These are phyloP conservation scores for Zoroaster sp. DNA, from an alignment of 53 echinoderm and acorn worm species.

Conservation along the genomic window DNA sequence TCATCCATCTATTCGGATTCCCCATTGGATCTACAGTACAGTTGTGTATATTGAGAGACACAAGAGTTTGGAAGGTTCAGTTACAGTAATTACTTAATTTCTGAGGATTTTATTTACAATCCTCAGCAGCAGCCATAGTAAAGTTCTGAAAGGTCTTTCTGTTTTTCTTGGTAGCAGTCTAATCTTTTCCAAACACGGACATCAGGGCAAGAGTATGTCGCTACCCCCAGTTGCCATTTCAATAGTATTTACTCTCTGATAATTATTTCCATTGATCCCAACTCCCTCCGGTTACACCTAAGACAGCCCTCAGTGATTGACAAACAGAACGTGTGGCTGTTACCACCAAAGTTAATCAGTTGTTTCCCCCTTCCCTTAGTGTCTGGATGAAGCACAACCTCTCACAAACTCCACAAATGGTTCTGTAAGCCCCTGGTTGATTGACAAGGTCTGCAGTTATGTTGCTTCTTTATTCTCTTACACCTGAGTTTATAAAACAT, in stretches of 20 bases:
- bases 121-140: too few relatives aligned
- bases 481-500: not conserved
- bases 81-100: not conserved
- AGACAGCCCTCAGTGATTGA: slow-evolving; percentile 33
- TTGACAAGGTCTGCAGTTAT: not conserved
- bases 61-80: too few relatives aligned
- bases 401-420: not conserved
- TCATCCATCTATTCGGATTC: too few relatives aligned
- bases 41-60: too few relatives aligned
- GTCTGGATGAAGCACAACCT: not conserved
- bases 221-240: not conserved
- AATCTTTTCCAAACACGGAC: not conserved
- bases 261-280: slow-evolving; percentile 49
- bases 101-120: too few relatives aligned
- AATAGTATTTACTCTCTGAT: not conserved
- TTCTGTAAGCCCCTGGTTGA: not conserved
- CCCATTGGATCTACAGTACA: too few relatives aligned
- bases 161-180: too few relatives aligned
- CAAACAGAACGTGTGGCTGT: slow-evolving; percentile 16
- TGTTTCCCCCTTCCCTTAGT: not conserved
- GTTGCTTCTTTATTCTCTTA: not conserved
- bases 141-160: too few relatives aligned
- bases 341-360: slow-evolving; percentile 12
- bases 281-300: slow-evolving; percentile 14
- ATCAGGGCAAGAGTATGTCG: not conserved